Evolutionary conservation across 2,797 vertebrate genomes (phyloP), one percentile per base, ranked within the genome.

Genomic region (Siniperca scherzeri): DNA sequence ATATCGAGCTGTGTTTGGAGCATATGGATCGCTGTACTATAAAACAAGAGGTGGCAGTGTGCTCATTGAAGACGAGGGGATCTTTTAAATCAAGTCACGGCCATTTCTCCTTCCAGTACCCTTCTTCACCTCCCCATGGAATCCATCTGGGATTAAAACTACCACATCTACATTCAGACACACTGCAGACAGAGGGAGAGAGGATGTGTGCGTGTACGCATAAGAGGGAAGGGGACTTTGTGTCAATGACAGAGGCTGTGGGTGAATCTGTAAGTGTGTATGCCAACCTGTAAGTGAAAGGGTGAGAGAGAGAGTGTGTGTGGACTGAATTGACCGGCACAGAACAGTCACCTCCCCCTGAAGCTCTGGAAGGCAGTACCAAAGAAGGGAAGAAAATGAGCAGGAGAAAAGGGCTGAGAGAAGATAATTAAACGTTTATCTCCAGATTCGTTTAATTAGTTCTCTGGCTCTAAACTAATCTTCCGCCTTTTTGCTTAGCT

Each of bases 341-440:
- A 65, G 79, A 80, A 22, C 77, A 72, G 78, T 76, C 86, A 60
- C 79, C 77, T 69, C 73, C 53, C 75, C 42, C 66, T 66, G 68
- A 78, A 73, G 64, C 81, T 77, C 65, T 76, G 70, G 25, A 77
- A 89, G 57, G 79, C 74, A 2, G 57, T 77, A 81, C 79, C 77
- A 72, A 88, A 89, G 78, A 80, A 77, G 56, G 68, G 66, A 71
- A 66, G 89, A 80, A 93, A 91, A 90, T 78, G 81, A 92, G 89
- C 52, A 9, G 78, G 52, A 80, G 72, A 76, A 70, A 77, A 78
- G 42, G 83, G 62, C 67, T 30, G 84, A 76, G 76, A 83, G 78
- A 86, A 92, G 90, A 90, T 94, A 94, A 94, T 93, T 92, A 92
- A 92, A 91, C 81, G 56, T 91, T 94, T 94, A 94, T 94, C 93